Evolutionary conservation across 2,888 invertebrate genomes (phyloP), one percentile per base, ranked within the genome.

Genomic region (Eupithecia centaureata): DNA sequence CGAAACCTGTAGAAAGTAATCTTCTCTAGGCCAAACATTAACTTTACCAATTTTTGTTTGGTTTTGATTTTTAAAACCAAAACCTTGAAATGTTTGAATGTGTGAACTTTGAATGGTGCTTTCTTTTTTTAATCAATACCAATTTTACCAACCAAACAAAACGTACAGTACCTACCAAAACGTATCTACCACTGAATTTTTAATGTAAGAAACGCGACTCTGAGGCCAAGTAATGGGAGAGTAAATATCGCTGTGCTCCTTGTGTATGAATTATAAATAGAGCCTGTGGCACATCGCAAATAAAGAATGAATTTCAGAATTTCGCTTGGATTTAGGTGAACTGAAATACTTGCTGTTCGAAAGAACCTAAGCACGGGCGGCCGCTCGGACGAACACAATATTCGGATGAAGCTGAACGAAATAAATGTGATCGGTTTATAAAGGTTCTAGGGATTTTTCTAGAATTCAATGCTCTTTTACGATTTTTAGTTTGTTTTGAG

Each of bases 191-290:
- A 78, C 78, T 90, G 84, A 85, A 90, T 90, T 86, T 89, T 89
- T 89, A 90, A 90, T 87, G 85, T 81, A 82, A 86, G 86, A 83
- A 86, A 87, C 82, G 87, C 86, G 88, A 88, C 88, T 86, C 80
- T 72, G 78, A 83, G 83, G 83, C 82, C 85, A 77, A 79, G 87
- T 90, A 90, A 91, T 91, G 88, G 89, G 82, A 84, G 85, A 86
- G 89, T 91, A 91, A 91, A 91, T 89, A 91, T 89, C 88, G 85
- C 82, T 82, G 85, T 83, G 86, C 87, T 89, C 86, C 86, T 88
- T 86, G 88, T 87, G 87, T 86, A 88, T 91, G 86, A 91, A 91
- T 91, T 88, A 91, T 89, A 90, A 81, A 88, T 86, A 87, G 62
- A 69, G 81, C 75, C 76, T 77, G 77, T 78, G 82, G 82, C 84